Evolutionary conservation across 2,113 vertebrate species (phyloP).

Genomic region (Megaceryle maxima): DNA sequence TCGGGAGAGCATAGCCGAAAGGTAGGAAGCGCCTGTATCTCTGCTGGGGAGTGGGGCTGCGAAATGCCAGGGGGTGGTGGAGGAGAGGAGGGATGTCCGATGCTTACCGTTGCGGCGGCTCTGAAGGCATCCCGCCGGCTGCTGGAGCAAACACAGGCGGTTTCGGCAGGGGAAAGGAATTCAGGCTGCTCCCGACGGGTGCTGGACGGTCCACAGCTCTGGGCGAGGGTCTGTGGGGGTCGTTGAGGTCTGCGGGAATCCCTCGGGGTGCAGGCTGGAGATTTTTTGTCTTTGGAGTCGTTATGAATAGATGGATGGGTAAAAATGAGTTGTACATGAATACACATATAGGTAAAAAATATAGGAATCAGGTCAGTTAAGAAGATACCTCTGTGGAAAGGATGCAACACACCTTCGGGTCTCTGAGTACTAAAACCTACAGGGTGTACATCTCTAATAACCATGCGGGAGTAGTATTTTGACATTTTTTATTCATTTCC

Average conservation of each 20-base stretch:
- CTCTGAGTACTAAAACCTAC: not conserved
- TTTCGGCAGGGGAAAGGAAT: not conserved
- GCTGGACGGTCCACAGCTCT: too few relatives aligned
- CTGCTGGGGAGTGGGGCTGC: not conserved
- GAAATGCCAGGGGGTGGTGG: too few relatives aligned
- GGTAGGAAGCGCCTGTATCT: not conserved
- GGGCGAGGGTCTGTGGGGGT: not conserved
- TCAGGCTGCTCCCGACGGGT: not conserved
- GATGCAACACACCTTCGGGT: not conserved
- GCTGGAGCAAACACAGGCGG: not conserved
- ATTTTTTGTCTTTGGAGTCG: not conserved
- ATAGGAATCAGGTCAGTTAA: not conserved
- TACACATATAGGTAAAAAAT: not conserved
- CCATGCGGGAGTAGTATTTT: rapidly evolving
- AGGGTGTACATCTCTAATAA: rapidly evolving
- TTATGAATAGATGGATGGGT: too few relatives aligned
- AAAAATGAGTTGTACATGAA: not conserved
- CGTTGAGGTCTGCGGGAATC: not conserved
- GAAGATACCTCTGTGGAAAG: rapidly evolving
- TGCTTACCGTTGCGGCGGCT: not conserved
- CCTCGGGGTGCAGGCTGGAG: not conserved
- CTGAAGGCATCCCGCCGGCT: not conserved
- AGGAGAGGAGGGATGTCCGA: not conserved
- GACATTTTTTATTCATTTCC: not conserved
- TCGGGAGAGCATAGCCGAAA: not conserved